Evolutionary conservation across 2,113 vertebrate genomes (phyloP), one percentile per base, ranked within the genome.

Genomic region (Phalacrocorax aristotelis): DNA sequence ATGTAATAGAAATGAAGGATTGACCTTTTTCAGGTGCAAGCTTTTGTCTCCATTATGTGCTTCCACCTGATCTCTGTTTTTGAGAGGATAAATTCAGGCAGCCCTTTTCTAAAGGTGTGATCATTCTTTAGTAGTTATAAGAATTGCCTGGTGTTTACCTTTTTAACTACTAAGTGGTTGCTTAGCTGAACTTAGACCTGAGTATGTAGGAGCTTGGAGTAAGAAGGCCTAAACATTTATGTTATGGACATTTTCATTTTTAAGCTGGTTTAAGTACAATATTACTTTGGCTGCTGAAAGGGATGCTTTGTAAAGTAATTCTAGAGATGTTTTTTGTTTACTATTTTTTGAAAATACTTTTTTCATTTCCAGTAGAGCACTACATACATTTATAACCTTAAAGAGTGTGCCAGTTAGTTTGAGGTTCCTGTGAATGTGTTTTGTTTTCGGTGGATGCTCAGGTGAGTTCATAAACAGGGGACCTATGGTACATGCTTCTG

Each of bases 171-270:
- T 9, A 29, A 25, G 15, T 32, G 25, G 4, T 11, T 75, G 34
- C 20, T 81, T 66, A 16, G 40, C 9, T 78, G 8, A 25, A 13
- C 3, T 62, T 36, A 16, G 7, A 46, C 19, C 7, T 40, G 52
- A 36, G 17, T 6, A 22, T 76, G 48, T 29, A 51, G 23, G 14
- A 17, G 5, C 15, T 61, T 40, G 34, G 25, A 36, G 6, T 13
- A 13, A 3, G 3, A 13, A 30, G 11, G 2, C 6, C 22, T 36
- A 11, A 86, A 6, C 0, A 0, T 40, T 52, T 69, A 0, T 34
- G 6, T 34, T 12, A 1, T 2, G 48, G 32, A 21, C 25, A 12
- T 61, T 57, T 77, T 30, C 0, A 3, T 2, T 85, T 93, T 71
- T 40, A 26, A 51, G 10, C 5, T 83, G 15, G 6, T 32, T 75